phyloP scores from a whole-genome alignment of 2,888 invertebrate genomes.

The Drosophila monieri region DNA sequence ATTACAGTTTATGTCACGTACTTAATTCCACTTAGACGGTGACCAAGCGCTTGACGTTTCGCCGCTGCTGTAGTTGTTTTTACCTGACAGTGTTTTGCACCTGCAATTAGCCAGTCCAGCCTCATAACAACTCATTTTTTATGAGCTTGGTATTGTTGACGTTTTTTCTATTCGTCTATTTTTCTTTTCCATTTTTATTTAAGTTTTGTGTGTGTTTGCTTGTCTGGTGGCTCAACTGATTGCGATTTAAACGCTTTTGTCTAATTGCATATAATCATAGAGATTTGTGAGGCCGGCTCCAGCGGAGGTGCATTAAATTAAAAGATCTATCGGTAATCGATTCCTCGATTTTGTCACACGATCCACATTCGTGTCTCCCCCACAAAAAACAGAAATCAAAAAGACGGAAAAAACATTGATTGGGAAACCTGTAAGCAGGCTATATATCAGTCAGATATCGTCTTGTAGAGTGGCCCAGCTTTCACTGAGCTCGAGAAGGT shows the following conservation, averaged over 20 bases:
- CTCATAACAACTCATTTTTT: conserved; percentile 69
- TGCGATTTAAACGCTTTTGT: conserved; percentile 68
- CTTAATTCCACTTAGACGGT: conserved; percentile 74
- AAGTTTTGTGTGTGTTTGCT: conserved; percentile 34
- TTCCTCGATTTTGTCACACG: conserved; percentile 69
- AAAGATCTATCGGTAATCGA: conserved; percentile 44
- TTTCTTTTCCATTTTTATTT: conserved; percentile 21
- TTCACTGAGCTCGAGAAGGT: conserved; percentile 66
- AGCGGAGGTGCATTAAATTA: conserved; percentile 17
- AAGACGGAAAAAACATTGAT: conserved; percentile 7
- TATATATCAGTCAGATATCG: conserved; percentile 67
- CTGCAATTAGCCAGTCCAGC: conserved; percentile 74
- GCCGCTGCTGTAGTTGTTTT: conserved; percentile 35
- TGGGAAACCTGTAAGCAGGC: conserved; percentile 45
- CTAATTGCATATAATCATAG: conserved; percentile 74
- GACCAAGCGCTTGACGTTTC: conserved; percentile 65
- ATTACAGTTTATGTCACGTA: conserved; percentile 79
- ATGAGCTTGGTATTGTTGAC: conserved; percentile 47
- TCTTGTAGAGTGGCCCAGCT: conserved; percentile 62
- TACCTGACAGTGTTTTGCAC: conserved; percentile 50
- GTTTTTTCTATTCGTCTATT: conserved; percentile 35
- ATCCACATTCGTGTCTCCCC: conserved; percentile 61
- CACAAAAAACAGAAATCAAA: conserved; percentile 2
- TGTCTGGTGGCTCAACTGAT: conserved; percentile 43
- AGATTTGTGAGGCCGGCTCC: conserved; percentile 36